Evolutionary conservation across 2,113 vertebrate genomes (phyloP), one percentile per base, ranked within the genome.

Genomic region (Callipepla squamata): DNA sequence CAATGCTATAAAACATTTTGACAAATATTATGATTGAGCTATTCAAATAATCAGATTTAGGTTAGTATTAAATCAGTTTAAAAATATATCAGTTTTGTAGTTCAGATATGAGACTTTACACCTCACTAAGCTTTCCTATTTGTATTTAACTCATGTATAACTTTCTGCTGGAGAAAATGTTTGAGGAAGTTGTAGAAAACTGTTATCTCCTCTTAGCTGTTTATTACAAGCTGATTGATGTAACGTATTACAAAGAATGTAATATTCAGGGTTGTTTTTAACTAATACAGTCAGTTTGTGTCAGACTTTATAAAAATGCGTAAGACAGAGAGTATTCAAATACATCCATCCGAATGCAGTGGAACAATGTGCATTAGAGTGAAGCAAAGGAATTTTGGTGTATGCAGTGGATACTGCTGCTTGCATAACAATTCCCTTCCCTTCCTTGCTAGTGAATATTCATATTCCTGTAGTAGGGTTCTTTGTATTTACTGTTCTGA

Each of bases 371-470:
- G 91, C 93, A 82, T 68, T 77, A 76, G 87, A 92, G 74, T 91
- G 94, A 97, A 93, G 93, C 92, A 76, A 47, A 94, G 90, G 96
- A 95, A 95, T 96, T 97, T 97, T 84, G 88, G 53, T 85, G 90
- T 90, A 70, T 90, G 58, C 78, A 94, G 66, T 83, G 93, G 94
- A 95, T 92, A 87, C 57, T 96, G 91, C 86, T 87, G 79, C 96
- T 95, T 98, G 97, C 97, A 98, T 98, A 97, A 97, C 93, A 97
- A 97, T 97, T 94, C 84, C 92, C 81, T 80, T 94, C 87, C 70
- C 81, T 89, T 65, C 0, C n/a, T 95, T 96, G 72, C 92, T 96
- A 84, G 90, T 97, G 97, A 97, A 97, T 98, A 97, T 97, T 98
- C 96, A 96, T 97, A 96, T 96, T 95, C 90, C 90, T 65, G 80